These are phyloP conservation scores for Diadromus collaris DNA, from an alignment of 2,888 invertebrate genomes.

Conservation along the genomic window DNA sequence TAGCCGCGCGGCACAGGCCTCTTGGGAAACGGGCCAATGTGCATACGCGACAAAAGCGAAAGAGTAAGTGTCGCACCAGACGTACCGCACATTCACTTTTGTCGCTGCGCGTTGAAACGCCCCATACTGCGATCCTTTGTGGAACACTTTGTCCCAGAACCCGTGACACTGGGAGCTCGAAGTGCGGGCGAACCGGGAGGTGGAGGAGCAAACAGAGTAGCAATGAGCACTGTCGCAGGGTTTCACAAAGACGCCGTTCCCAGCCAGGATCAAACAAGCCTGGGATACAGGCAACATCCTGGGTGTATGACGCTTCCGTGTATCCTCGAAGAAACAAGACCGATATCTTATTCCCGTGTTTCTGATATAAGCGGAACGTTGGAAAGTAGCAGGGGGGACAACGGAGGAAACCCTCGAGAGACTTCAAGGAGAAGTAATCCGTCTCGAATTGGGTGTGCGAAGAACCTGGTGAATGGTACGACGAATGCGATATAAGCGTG, in stretches of 20 bases:
- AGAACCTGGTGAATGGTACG: not conserved
- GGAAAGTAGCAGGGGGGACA: not conserved
- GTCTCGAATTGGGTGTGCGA: conserved; percentile 31
- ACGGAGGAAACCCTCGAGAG: conserved; percentile 6
- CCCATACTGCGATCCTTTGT: conserved; percentile 26
- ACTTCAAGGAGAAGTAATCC: conserved; percentile 41
- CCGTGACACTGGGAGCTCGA: conserved; percentile 9
- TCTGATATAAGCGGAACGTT: conserved; percentile 1
- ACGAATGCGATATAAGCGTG: not conserved
- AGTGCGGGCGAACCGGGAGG: not conserved
- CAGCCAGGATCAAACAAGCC: conserved; percentile 30
- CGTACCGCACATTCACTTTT: conserved; percentile 5
- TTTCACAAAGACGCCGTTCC: conserved; percentile 4
- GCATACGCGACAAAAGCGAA: conserved; percentile 32
- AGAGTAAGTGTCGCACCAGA: conserved; percentile 38
- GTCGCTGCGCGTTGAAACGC: conserved; percentile 20
- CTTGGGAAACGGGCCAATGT: conserved; percentile 49
- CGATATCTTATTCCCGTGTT: conserved; percentile 23
- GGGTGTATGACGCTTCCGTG: not conserved
- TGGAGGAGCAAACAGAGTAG: conserved; percentile 31
- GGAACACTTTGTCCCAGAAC: conserved; percentile 29
- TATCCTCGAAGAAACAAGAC: conserved; percentile 36
- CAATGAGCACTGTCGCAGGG: conserved; percentile 3
- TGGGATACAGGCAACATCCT: not conserved
- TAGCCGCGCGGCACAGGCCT: conserved; percentile 35